Base-by-base conservation (phyloP, 37 sponge, comb jelly and placozoan species). In the Cladorhizidae sp. region DNA sequence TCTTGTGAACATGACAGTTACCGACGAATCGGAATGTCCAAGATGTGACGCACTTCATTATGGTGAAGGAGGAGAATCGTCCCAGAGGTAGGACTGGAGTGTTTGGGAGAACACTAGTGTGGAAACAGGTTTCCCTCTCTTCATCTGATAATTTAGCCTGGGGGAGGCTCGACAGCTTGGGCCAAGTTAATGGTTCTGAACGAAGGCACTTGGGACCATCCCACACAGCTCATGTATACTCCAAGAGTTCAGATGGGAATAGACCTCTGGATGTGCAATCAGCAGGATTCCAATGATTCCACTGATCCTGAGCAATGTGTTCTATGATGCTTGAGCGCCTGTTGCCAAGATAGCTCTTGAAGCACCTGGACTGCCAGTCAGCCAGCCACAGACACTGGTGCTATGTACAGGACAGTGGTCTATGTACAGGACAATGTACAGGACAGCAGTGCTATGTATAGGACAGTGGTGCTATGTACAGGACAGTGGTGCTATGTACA, bases 241-340 rank as follows among this genome's bases (percentile, higher is more conserved):
- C 75, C 33, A 74, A 22, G 20, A 77, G 42, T 35, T 77, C 78
- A 14, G 62, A 58, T 6, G 78, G 64, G 37, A 61, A 77, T 28
- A 77, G 56, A 21, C 78, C 64, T 77, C 78, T n/a, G 21, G 78
- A 59, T 6, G 63, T 39, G 18, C 36, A 31, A 35, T 77, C 78
- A 61, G 64, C 78, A 33, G 78, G 78, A 32, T 77, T 77, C 17
- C 58, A 61, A 57, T 77, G 78, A 14, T 37, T 57, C 78, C 64
- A 77, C 36, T 39, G 38, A 8, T 77, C 78, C 36, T 61, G 39
- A 21, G 64, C 42, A 36, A 77, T 31, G 15, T 25, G 64, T 11
- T 77, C 78, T 17, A 57, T 57, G 15, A 77, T 58, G 38, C 17
- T 28, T 35, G 64, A 57, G 58, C 56, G 22, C 26, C 78, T 26